Percentiles rank a stretch among this genome's conserved stretches.
phyloP scores from a whole-genome alignment of 2,888 invertebrate genomes.

The Caenorhabditis afra region DNA sequence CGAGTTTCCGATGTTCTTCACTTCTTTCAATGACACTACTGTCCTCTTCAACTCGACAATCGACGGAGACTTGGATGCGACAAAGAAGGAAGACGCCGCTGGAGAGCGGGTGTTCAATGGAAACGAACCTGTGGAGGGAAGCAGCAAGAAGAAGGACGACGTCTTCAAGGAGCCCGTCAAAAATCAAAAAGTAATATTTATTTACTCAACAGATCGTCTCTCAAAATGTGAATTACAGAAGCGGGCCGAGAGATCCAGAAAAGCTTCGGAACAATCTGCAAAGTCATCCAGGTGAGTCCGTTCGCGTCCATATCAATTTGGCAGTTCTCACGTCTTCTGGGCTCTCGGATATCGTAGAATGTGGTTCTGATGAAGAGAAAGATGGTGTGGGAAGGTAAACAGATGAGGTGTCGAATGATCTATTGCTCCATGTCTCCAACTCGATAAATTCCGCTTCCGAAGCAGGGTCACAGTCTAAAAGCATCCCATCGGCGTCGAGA shows the following conservation, averaged over 20 bases:
- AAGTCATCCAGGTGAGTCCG: background rate
- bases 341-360: conserved; percentile 30
- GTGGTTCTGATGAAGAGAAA: conserved; percentile 32
- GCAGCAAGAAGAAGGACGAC: background rate
- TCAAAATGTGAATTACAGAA: conserved; percentile 3
- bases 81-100: conserved; percentile 9
- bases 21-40: conserved; percentile 48
- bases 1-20: conserved; percentile 40
- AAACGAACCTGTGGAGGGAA: background rate
- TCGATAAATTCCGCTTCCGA: conserved; percentile 29
- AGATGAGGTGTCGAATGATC: conserved; percentile 7
- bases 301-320: conserved; percentile 32
- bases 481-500: conserved; percentile 40
- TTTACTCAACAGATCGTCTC: too few relatives aligned
- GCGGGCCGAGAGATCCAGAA: too few relatives aligned
- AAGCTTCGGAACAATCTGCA: too few relatives aligned
- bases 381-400: conserved; percentile 26
- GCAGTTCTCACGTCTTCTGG: conserved; percentile 34
- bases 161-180: conserved; percentile 22
- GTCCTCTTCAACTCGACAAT: conserved; percentile 50
- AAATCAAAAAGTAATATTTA: conserved; percentile 7
- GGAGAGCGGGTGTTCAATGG: conserved; percentile 43
- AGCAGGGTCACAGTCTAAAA: conserved; percentile 24
- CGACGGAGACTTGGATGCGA: conserved; percentile 27
- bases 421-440: conserved; percentile 25